These are phyloP conservation scores for Gallinago stenura DNA, from an alignment of 2,797 vertebrate species.

Conservation along the genomic window DNA sequence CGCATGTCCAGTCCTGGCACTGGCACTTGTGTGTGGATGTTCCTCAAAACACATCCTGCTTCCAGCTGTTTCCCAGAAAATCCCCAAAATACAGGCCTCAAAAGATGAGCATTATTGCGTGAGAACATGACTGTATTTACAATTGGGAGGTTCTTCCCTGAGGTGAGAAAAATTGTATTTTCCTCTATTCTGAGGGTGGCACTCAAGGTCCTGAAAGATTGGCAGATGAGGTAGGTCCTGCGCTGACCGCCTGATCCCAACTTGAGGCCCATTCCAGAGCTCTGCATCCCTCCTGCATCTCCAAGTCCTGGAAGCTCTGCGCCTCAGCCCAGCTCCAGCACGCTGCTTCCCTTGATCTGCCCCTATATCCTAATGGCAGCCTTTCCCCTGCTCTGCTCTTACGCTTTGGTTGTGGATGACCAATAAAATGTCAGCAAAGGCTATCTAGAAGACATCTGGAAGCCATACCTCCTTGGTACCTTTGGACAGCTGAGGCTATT, in stretches of 20 bases:
- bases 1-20: rapidly evolving
- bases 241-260: background rate
- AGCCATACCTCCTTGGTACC: background rate
- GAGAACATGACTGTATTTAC: background rate
- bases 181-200: background rate
- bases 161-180: background rate
- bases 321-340: background rate
- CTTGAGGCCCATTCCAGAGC: background rate
- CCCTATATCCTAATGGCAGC: rapidly evolving
- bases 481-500: background rate
- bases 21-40: background rate
- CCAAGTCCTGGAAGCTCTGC: background rate
- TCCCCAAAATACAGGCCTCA: background rate
- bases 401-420: background rate
- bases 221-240: background rate
- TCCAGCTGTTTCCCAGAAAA: background rate
- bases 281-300: background rate
- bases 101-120: too few relatives aligned
- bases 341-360: rapidly evolving
- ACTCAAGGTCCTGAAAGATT: background rate
- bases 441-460: background rate
- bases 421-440: background rate
- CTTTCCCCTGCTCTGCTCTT: background rate
- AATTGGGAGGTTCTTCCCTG: background rate
- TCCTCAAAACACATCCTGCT: background rate